phyloP scores from a whole-genome alignment of 2,113 vertebrate species.

The Accipiter virgatus region DNA sequence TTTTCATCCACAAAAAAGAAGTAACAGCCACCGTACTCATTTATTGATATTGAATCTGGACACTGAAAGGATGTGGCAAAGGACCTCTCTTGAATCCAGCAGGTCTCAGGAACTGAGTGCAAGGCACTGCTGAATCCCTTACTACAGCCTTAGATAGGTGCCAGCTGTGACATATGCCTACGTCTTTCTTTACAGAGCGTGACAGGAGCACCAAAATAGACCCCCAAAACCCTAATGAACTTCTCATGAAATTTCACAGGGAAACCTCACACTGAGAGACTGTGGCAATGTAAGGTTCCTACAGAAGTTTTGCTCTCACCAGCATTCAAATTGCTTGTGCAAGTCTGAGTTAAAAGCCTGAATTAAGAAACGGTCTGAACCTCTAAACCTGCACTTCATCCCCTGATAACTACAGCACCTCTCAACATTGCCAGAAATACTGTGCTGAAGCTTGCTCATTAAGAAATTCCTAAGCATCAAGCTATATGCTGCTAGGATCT shows the following conservation, averaged over 20 bases:
- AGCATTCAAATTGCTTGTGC: neutral
- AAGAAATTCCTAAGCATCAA: neutral
- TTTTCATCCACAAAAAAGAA: neutral
- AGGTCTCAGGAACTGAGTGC: neutral
- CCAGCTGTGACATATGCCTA: neutral
- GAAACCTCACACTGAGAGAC: neutral
- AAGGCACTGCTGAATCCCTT: neutral
- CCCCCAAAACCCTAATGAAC: neutral
- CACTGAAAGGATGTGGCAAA: neutral
- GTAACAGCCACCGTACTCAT: neutral
- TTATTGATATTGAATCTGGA: neutral
- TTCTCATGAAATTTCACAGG: neutral
- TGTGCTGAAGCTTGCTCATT: neutral
- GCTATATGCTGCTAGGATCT: neutral
- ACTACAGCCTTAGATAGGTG: neutral
- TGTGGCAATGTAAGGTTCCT: rapidly evolving
- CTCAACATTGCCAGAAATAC: neutral
- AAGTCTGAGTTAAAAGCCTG: neutral
- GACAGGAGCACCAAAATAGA: neutral
- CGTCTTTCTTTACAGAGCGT: neutral
- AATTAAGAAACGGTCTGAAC: neutral
- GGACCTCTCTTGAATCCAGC: neutral
- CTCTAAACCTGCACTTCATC: neutral
- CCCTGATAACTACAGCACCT: neutral
- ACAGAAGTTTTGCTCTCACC: neutral